Evolutionary conservation across 2,797 vertebrate species (phyloP), one percentile per base, ranked within the genome.

Genomic region (Limnodromus scolopaceus): DNA sequence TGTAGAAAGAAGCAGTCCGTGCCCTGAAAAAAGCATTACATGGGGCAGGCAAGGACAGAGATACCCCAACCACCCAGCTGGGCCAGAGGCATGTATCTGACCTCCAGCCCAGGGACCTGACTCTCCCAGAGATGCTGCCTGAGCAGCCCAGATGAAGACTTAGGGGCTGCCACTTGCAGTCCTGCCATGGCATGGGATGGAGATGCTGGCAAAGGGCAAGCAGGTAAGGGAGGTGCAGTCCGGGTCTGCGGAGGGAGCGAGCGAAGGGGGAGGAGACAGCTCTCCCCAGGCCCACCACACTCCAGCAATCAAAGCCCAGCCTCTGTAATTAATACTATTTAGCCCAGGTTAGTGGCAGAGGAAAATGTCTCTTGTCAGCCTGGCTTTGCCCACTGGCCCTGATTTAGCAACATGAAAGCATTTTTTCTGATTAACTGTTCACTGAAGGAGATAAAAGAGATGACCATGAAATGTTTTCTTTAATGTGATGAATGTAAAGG

Each of bases 381-480:
- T 91, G 70, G 88, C 93, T 97, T 97, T 97, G 96, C 92, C 96
- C 84, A 96, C 70, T 97, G 96, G 97, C 92, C 96, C 95, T 97
- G 97, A 97, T 97, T 97, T 97, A 97, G 97, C 97, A 97, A 97
- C 97, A 97, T 97, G 97, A 97, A 97, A 97, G 97, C 97, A 97
- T 97, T 97, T 97, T 97, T 97, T 92, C 97, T 95, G 96, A 97
- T 97, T 97, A 97, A 97, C 96, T 96, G 96, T 70, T 97, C 97
- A 97, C 70, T 97, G 97, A 97, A 97, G 97, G 96, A 97, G 97
- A 97, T 97, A 97, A 97, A 97, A 97, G 97, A 95, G 96, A 97
- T 93, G 96, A 85, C 97, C 96, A 96, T 97, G 95, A 97, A 97
- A 96, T 95, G 94, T 96, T 97, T 96, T 94, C 95, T 97, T 97